Conservation (phyloP, 2,797 vertebrate genomes). For the Epinephelus malabaricus region DNA sequence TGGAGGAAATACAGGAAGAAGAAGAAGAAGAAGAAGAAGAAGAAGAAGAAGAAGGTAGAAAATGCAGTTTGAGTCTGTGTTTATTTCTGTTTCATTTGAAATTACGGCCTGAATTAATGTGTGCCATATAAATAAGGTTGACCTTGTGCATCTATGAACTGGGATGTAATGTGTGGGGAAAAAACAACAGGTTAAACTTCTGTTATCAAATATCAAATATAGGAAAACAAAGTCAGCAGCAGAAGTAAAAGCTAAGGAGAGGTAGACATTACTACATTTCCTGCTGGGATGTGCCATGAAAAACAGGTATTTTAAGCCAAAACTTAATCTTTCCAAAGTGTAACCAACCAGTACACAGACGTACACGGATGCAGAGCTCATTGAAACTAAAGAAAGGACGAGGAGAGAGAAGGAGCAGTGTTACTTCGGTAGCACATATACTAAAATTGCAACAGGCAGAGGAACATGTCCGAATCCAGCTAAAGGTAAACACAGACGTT, state of each 20-base stretch:
- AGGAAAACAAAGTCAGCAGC: background rate
- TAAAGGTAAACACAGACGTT: too few species aligned
- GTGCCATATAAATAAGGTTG: background rate
- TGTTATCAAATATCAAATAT: background rate
- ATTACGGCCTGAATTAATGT: background rate
- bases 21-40: slow-evolving; percentile 31
- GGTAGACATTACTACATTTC: too few species aligned
- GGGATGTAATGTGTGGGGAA: background rate
- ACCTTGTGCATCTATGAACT: background rate
- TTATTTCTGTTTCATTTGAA: background rate
- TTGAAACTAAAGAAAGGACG: too few species aligned
- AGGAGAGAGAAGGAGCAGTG: too few species aligned
- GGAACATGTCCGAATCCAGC: too few species aligned
- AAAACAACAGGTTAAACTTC: background rate
- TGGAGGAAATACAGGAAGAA: slow-evolving; percentile 41
- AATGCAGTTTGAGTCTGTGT: background rate
- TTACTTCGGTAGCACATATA: too few species aligned
- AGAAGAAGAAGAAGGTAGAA: slow-evolving; percentile 10
- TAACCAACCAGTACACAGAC: too few species aligned
- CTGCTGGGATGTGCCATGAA: too few species aligned
- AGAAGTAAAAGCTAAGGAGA: background rate
- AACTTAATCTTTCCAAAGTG: too few species aligned
- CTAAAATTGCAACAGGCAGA: too few species aligned
- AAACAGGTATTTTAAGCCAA: too few species aligned
- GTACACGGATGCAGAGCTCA: too few species aligned